These are phyloP conservation scores for Agrilus mali DNA, from an alignment of 2,888 invertebrate species.

Conservation along the genomic window DNA sequence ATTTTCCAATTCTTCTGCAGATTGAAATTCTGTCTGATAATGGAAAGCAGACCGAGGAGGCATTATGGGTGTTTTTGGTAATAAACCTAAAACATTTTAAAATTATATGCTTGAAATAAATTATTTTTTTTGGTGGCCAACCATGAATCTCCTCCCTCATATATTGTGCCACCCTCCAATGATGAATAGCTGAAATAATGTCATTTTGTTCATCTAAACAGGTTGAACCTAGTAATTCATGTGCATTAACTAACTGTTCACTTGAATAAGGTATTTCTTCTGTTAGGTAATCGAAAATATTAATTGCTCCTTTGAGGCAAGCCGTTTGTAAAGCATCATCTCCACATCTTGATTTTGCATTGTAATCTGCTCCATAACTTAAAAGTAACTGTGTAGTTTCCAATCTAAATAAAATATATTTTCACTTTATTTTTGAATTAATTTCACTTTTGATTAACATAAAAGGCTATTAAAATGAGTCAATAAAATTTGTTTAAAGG, in stretches of 20 bases:
- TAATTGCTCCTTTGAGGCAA: constrained; percentile 64
- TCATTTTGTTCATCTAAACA: constrained; percentile 81
- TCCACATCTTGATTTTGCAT: constrained; percentile 62
- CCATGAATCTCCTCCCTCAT: constrained; percentile 37
- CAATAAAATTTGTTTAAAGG: too few relatives aligned
- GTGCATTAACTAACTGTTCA: constrained; percentile 68
- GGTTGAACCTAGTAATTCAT: constrained; percentile 79
- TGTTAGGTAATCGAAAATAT: constrained; percentile 59
- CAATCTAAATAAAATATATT: constrained; percentile 34
- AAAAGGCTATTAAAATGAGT: too few relatives aligned
- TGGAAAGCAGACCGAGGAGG: constrained; percentile 50
- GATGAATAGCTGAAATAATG: constrained; percentile 51
- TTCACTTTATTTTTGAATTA: too few relatives aligned
- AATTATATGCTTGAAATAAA: too few relatives aligned
- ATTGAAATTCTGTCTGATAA: constrained; percentile 60
- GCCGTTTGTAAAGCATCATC: constrained; percentile 85
- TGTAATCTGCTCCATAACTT: constrained; percentile 67
- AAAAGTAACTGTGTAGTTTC: constrained; percentile 75
- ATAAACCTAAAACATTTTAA: constrained; percentile 16
- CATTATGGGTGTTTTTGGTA: constrained; percentile 41
- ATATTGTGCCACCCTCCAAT: constrained; percentile 71
- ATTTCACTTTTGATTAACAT: too few relatives aligned
- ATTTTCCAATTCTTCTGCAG: constrained; percentile 56
- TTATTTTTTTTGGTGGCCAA: constrained; percentile 8
- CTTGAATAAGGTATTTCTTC: constrained; percentile 46